phyloP scores from a whole-genome alignment of 53 echinoderm and acorn worm species.

The Luidia sarsii region DNA sequence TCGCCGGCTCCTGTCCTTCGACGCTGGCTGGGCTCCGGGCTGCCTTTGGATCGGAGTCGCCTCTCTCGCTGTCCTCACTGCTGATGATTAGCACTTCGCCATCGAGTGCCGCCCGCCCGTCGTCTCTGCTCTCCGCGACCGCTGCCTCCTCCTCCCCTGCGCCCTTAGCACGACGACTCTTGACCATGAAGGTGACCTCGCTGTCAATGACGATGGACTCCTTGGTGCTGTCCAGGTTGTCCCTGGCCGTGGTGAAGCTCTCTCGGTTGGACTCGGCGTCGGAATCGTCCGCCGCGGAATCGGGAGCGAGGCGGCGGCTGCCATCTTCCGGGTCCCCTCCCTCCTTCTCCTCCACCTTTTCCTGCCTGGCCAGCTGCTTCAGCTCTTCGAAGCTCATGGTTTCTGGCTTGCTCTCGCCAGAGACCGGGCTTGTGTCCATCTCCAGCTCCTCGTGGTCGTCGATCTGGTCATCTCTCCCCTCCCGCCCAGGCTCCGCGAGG shows the following conservation, averaged over 20 bases:
- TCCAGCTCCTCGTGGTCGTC: slow-evolving; percentile 21
- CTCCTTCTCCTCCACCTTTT: not conserved
- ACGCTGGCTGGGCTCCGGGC: not conserved
- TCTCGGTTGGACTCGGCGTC: slow-evolving; percentile 16
- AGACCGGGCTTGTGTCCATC: slow-evolving; percentile 30
- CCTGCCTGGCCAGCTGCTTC: not conserved
- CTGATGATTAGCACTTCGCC: slow-evolving; percentile 3
- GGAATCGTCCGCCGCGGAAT: too few relatives aligned
- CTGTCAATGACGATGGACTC: slow-evolving; percentile 40
- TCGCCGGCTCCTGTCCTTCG: not conserved
- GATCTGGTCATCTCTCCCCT: slow-evolving; percentile 1
- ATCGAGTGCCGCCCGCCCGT: not conserved
- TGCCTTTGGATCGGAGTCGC: slow-evolving; percentile 8
- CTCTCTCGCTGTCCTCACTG: too few relatives aligned
- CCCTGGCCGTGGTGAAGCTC: slow-evolving; percentile 37
- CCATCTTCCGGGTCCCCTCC: too few relatives aligned
- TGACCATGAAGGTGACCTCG: slow-evolving; percentile 33
- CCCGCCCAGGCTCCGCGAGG: too few relatives aligned
- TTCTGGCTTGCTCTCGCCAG: not conserved
- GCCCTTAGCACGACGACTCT: not conserved
- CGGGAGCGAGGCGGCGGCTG: too few relatives aligned
- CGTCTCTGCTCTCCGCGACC: not conserved
- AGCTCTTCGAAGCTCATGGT: slow-evolving; percentile 37
- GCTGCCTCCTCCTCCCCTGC: not conserved
- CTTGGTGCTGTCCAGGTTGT: slow-evolving; percentile 36